Conservation (phyloP, 2,888 invertebrate genomes). For the Coleophora deauratella region DNA sequence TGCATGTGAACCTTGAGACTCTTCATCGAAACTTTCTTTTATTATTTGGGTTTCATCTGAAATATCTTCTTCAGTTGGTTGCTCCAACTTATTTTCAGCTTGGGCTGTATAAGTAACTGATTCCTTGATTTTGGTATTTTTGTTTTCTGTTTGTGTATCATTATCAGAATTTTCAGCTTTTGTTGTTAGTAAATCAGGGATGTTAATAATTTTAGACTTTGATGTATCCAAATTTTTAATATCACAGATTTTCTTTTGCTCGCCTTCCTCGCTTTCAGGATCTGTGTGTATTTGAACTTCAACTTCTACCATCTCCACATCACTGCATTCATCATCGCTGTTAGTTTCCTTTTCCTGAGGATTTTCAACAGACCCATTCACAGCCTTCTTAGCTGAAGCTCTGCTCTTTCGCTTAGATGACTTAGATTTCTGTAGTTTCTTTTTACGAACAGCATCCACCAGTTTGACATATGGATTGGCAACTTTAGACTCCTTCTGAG, state of each 20-base stretch:
- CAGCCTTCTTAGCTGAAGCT: constrained; percentile 18
- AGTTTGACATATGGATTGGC: constrained; percentile 58
- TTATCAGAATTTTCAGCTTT: background rate
- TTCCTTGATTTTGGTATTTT: constrained; percentile 6
- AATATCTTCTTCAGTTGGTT: background rate
- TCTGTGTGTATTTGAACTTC: constrained; percentile 22
- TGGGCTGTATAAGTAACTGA: constrained; percentile 6
- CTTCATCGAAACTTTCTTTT: background rate
- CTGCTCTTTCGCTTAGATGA: constrained; percentile 36
- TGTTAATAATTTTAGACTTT: background rate
- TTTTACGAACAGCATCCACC: constrained; percentile 55
- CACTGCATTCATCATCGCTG: constrained; percentile 1
- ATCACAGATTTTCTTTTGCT: background rate
- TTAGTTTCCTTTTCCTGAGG: too few relatives aligned
- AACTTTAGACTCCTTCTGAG: constrained; percentile 26
- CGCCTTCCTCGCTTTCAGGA: constrained; percentile 7
- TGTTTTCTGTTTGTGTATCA: background rate
- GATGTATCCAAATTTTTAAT: background rate
- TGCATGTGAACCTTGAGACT: constrained; percentile 7
- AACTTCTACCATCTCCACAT: constrained; percentile 37
- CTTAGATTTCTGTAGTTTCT: constrained; percentile 46
- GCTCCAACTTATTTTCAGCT: constrained; percentile 3
- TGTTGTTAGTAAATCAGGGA: background rate
- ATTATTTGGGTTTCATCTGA: constrained; percentile 6
- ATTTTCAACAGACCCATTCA: constrained; percentile 12